phyloP scores from a whole-genome alignment of 2,797 vertebrate species.

The Cyprinella venusta region DNA sequence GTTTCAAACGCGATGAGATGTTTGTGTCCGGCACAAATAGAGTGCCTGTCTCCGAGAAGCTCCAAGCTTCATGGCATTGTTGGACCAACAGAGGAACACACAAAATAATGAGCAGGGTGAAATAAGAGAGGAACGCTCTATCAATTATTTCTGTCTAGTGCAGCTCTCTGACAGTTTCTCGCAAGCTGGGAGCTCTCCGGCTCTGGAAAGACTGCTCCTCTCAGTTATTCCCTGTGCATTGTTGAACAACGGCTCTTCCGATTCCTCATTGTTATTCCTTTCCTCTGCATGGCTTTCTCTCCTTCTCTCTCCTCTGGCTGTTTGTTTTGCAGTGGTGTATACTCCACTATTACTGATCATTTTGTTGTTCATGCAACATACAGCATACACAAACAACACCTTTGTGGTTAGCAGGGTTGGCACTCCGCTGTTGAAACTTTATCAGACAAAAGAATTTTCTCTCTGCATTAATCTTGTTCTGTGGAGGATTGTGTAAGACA shows the following conservation, averaged over 20 bases:
- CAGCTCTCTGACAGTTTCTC: conserved; percentile 54
- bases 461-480: conserved; percentile 18
- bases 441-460: neutral
- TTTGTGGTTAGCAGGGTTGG: neutral
- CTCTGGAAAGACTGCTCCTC: conserved; percentile 29
- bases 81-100: conserved; percentile 37
- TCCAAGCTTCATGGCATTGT: neutral
- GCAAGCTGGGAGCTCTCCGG: conserved; percentile 23
- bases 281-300: neutral
- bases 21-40: conserved; percentile 13
- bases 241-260: neutral
- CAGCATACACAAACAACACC: conserved; percentile 4
- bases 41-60: neutral
- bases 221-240: conserved; percentile 42
- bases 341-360: conserved; percentile 5
- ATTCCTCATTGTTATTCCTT: conserved; percentile 29
- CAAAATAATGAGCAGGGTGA: conserved; percentile 52
- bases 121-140: conserved; percentile 41
- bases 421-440: neutral
- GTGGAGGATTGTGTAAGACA: neutral
- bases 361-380: conserved; percentile 18
- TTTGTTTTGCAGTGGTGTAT: conserved; percentile 28
- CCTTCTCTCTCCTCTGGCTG: neutral
- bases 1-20: conserved; percentile 5
- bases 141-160: conserved; percentile 54